Conservation (phyloP, 2,888 invertebrate genomes). For the Incurvaria masculella region DNA sequence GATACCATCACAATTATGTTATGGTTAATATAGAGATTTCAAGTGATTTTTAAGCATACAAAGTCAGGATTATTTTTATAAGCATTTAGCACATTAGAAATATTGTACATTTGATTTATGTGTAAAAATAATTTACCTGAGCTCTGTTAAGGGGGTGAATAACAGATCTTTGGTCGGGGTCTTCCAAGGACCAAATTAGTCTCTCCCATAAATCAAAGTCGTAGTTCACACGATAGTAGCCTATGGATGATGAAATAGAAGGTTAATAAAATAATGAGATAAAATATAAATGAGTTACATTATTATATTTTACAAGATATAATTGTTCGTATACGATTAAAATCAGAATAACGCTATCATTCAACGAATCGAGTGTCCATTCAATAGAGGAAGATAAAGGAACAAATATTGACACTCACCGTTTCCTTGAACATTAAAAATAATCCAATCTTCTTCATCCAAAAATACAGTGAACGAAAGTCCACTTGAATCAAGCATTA, state of each 20-base stretch:
- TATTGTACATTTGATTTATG: too few species aligned
- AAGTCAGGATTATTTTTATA: too few species aligned
- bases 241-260: slow-evolving; percentile 28
- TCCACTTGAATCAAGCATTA: slow-evolving; percentile 22
- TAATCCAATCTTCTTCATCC: slow-evolving; percentile 34
- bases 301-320: not conserved
- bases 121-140: slow-evolving; percentile 26
- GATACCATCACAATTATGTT: too few species aligned
- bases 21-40: too few species aligned
- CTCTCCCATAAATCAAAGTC: slow-evolving; percentile 62
- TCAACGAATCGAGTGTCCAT: too few species aligned
- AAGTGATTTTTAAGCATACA: too few species aligned
- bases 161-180: slow-evolving; percentile 48
- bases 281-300: too few species aligned
- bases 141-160: slow-evolving; percentile 71
- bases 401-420: slow-evolving; percentile 27
- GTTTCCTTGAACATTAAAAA: slow-evolving; percentile 45
- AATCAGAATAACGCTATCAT: too few species aligned
- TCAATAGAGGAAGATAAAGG: too few species aligned
- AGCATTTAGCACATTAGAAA: too few species aligned
- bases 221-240: slow-evolving; percentile 69
- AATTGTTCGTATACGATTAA: not conserved
- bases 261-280: too few species aligned
- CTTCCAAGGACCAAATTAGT: slow-evolving; percentile 53
- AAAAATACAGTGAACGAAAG: slow-evolving; percentile 21